Evolutionary conservation across 2,113 vertebrate species (phyloP), one percentile per base, ranked within the genome.

Genomic region (Notothenia rossii): DNA sequence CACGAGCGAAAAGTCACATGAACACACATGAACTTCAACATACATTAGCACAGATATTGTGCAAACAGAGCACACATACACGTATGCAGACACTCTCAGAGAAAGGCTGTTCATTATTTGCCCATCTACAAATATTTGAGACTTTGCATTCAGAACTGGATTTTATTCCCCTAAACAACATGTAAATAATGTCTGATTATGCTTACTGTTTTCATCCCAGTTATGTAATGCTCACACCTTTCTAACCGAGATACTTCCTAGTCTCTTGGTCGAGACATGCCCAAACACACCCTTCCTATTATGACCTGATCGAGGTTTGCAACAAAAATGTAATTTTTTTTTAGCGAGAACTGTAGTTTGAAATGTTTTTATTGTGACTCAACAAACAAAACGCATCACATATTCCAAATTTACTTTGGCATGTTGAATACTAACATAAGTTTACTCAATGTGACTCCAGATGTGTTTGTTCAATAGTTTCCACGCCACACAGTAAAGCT

Each of bases 391-490:
- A 58, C 3, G 9, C 13, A 36, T 3, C 18, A 10, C 3, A 51
- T 6, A 29, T 61, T 61, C 18, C 18, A 48, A 50, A 74, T 2
- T 74, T 33, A 68, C 51, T 29, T 61, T 22, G 15, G 45, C 55
- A 25, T 67, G 43, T 61, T 80, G 18, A 72, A 78, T 29, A 20
- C 20, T 53, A 25, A 67, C 46, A 54, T 14, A 59, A 65, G 14
- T 4, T 10, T 46, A 48, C 49, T 61, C 40, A 11, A 43, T 29
- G 29, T 9, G 3, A 65, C 40, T 65, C 53, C 58, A 70, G 29
- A 73, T 66, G 33, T 77, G 71, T 86, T 74, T 40, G 51, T 55
- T 65, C 40, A 77, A 51, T 22, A 29, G 53, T 81, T 84, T 86
- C 66, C 68, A 66, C 20, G 49, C 51, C 18, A 17, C n/a, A 10